These are phyloP conservation scores for Machimus rusticus DNA, from an alignment of 2,888 invertebrate genomes.

Conservation along the genomic window DNA sequence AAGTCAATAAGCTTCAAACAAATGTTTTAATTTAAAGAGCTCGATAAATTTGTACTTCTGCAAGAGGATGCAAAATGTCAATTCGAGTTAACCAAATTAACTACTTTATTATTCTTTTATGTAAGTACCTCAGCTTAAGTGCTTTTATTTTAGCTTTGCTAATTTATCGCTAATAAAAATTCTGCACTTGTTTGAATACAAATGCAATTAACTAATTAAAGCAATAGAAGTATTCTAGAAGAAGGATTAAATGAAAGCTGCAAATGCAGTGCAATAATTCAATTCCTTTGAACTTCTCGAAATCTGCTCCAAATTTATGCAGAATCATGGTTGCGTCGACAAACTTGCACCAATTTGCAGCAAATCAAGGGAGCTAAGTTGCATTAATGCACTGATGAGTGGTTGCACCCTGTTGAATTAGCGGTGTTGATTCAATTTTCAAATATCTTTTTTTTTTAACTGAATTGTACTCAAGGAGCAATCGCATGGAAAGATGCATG, in stretches of 20 bases:
- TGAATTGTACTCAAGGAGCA: neutral
- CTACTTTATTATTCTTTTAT: neutral
- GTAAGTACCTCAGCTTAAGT: neutral
- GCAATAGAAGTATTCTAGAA: neutral
- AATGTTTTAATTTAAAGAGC: too few relatives aligned
- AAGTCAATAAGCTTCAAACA: too few relatives aligned
- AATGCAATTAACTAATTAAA: neutral
- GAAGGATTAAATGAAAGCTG: neutral
- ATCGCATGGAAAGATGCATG: neutral
- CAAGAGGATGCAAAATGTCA: too few relatives aligned
- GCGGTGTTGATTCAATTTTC: neutral
- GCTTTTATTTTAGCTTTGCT: neutral
- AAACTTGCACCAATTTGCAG: neutral
- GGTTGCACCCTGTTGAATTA: neutral
- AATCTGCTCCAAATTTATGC: neutral
- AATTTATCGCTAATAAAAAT: neutral
- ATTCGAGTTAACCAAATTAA: neutral
- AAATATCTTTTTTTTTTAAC: neutral
- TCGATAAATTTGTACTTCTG: too few relatives aligned
- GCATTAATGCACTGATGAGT: neutral
- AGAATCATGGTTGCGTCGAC: neutral
- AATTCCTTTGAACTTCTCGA: neutral
- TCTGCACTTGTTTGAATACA: neutral
- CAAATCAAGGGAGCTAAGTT: neutral
- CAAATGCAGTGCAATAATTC: neutral